A percentile compares a stretch with the other conserved stretches of the same genome.
These are phyloP conservation scores for Teleiodes luculella DNA, from an alignment of 2,888 invertebrate genomes.

Conservation along the genomic window DNA sequence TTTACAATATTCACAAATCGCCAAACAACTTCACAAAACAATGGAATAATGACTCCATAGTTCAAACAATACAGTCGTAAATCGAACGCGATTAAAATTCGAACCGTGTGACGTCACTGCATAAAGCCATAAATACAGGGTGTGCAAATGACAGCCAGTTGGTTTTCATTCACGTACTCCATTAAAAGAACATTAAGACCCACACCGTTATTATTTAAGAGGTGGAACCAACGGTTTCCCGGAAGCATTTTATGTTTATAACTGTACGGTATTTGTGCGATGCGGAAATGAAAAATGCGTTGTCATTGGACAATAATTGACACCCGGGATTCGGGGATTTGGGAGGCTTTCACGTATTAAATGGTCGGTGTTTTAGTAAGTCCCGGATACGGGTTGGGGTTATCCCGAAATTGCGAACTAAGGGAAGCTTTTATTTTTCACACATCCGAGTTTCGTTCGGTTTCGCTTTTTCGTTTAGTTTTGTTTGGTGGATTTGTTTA, in stretches of 20 bases:
- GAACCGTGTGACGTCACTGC: background rate
- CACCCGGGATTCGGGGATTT: too few relatives aligned
- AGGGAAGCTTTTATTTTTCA: too few relatives aligned
- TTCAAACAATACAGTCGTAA: background rate
- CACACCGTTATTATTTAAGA: constrained; percentile 13
- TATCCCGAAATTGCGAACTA: too few relatives aligned
- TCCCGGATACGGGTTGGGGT: too few relatives aligned
- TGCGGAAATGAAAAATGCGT: background rate
- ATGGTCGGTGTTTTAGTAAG: too few relatives aligned
- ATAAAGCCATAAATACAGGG: constrained; percentile 4
- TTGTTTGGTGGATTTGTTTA: too few relatives aligned
- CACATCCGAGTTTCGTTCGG: too few relatives aligned
- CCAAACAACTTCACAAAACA: background rate
- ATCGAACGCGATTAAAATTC: background rate
- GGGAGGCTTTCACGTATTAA: too few relatives aligned
- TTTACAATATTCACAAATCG: background rate
- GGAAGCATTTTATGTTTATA: background rate
- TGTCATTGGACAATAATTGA: background rate
- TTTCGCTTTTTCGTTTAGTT: too few relatives aligned
- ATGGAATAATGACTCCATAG: background rate
- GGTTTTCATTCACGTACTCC: constrained; percentile 13
- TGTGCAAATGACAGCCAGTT: constrained; percentile 10
- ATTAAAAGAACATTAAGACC: constrained; percentile 13
- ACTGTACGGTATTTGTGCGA: background rate
- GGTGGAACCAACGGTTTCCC: background rate